Percentiles rank a stretch among this genome's conserved stretches.
These are phyloP conservation scores for Melanotaenia trifasciata DNA, from an alignment of 2,797 vertebrate genomes.

Conservation along the genomic window DNA sequence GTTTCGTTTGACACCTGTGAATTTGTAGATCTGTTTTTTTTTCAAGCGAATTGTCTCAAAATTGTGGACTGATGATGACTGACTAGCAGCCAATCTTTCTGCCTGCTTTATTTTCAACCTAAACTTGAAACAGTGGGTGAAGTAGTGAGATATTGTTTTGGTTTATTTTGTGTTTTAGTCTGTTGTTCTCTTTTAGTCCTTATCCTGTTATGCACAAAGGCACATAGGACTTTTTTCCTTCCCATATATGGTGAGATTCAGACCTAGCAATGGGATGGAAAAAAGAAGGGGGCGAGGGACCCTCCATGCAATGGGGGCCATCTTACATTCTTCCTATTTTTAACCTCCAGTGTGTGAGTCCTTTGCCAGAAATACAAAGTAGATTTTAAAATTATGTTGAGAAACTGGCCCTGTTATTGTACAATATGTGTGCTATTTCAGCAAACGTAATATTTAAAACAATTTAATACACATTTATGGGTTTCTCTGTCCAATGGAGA, in stretches of 20 bases:
- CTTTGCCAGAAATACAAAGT: neutral
- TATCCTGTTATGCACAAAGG: neutral
- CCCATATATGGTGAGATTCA: neutral
- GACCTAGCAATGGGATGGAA: neutral
- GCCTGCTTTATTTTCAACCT: neutral
- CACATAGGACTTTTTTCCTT: neutral
- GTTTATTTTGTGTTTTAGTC: neutral
- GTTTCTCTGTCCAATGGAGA: neutral
- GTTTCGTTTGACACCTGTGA: neutral
- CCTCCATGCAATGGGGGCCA: neutral
- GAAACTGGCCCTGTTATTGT: neutral
- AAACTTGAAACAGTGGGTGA: neutral
- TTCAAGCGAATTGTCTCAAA: neutral
- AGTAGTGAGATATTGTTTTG: neutral
- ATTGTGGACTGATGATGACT: neutral
- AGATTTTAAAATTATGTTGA: neutral
- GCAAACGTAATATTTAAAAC: neutral
- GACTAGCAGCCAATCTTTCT: neutral
- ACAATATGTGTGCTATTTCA: neutral
- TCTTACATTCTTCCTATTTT: neutral
- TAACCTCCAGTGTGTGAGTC: neutral
- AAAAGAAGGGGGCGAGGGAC: neutral
- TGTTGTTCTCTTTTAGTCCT: neutral
- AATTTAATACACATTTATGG: neutral
- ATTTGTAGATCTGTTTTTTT: neutral